These are phyloP conservation scores for Enteromius mattozi DNA, from an alignment of 2,797 vertebrate species.

Conservation along the genomic window DNA sequence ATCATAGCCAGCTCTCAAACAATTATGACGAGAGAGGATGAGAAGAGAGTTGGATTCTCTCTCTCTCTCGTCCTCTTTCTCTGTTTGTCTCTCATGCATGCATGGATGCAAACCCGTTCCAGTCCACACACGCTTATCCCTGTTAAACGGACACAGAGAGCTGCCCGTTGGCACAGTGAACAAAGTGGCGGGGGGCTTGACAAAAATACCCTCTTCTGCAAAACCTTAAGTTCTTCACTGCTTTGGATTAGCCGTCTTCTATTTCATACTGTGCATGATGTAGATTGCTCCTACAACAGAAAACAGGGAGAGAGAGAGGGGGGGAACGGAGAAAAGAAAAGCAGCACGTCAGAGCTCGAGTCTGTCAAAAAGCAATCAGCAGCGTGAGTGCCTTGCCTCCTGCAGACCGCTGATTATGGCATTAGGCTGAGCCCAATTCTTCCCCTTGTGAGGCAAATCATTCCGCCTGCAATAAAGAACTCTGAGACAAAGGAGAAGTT, in stretches of 20 bases:
- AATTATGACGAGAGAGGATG: conserved; percentile 49
- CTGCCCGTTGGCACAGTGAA: conserved; percentile 38
- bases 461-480: conserved; percentile 67
- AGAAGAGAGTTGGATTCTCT: conserved; percentile 54
- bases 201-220: conserved; percentile 42
- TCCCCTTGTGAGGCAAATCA: conserved; percentile 70
- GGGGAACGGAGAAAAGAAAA: conserved; percentile 38
- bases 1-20: conserved; percentile 55
- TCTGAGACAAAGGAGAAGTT: conserved; percentile 70
- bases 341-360: conserved; percentile 59
- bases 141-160: conserved; percentile 49
- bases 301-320: conserved; percentile 50
- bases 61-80: conserved; percentile 4
- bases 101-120: conserved; percentile 14
- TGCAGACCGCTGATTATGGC: conserved; percentile 70
- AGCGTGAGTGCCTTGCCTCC: conserved; percentile 65
- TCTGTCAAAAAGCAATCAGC: conserved; percentile 72
- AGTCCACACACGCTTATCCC: conserved; percentile 37
- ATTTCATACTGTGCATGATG: conserved; percentile 65
- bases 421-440: conserved; percentile 66
- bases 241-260: conserved; percentile 62
- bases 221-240: conserved; percentile 54
- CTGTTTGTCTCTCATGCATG: conserved; percentile 20
- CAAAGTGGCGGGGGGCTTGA: conserved; percentile 34
- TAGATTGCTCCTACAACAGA: conserved; percentile 64